Evolutionary conservation across 2,797 vertebrate species (phyloP), one percentile per base, ranked within the genome.

Genomic region (Scarus forsteni): DNA sequence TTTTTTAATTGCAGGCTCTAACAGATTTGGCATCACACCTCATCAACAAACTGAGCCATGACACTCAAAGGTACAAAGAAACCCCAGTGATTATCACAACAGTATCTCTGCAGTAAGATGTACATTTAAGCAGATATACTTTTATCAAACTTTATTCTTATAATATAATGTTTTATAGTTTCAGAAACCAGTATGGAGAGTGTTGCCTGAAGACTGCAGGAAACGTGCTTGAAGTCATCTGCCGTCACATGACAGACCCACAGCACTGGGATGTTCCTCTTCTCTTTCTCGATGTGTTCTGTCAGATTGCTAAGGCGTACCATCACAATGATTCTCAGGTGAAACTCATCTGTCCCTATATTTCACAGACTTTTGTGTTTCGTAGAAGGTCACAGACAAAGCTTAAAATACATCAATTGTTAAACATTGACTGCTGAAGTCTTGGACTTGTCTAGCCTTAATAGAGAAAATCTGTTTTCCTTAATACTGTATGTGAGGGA

Each of bases 161-260:
- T 11, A 42, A 7, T 16, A 5, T 1, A 50, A 35, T 51, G 38
- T 13, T 65, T 46, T 18, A 7, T 39, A 85, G 83, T 16, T 75
- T 66, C 56, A 48, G 68, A 64, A 40, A 75, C 42, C 18, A 10
- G 36, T 59, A 81, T 50, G 65, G 73, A 55, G 62, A 70, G 34
- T 42, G 38, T n/a, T 86, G 81, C 46, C 56, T 86, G 56, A 81
- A 65, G 67, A 65, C 76, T 6, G 67, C 81, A 48, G 76, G 63
- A 19, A 8, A 0, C 9, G 27, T 86, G 36, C 76, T 81, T 62
- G 19, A 6, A 2, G 52, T 52, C 38, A 27, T 84, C 48, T 77
- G 81, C 10, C 9, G 0, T 18, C 15, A 7, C 0, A 57, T 2
- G 16, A 52, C 57, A 42, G 27, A 77, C 1, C 27, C 61, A 81